Conservation (phyloP, 2,888 invertebrate genomes). For the Euphydryas editha region DNA sequence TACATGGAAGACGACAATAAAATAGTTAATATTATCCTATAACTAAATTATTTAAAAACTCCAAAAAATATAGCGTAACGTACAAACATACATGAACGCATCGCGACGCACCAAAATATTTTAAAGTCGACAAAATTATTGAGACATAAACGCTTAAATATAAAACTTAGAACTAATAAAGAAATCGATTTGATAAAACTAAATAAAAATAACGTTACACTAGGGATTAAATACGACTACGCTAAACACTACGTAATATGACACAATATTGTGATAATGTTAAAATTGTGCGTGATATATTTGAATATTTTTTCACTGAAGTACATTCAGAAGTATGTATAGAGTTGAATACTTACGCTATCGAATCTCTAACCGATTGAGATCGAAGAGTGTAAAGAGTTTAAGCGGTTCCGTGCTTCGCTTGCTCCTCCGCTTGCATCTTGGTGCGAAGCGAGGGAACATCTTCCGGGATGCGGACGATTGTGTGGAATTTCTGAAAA, state of each 20-base stretch:
- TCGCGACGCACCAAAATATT: constrained; percentile 68
- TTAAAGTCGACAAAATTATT: constrained; percentile 53
- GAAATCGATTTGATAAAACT: constrained; percentile 24
- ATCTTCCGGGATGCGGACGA: constrained; percentile 94
- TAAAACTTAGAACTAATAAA: constrained; percentile 19
- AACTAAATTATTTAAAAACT: constrained; percentile 29
- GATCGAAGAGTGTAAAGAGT: constrained; percentile 38
- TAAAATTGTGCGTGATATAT: constrained; percentile 56
- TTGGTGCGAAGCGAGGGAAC: constrained; percentile 90
- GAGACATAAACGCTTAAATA: constrained; percentile 40
- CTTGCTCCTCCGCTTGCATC: constrained; percentile 86
- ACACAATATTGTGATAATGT: constrained; percentile 41
- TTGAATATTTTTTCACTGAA: constrained; percentile 43
- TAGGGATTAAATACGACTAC: constrained; percentile 24
- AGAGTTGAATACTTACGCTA: constrained; percentile 20
- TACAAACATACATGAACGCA: constrained; percentile 78
- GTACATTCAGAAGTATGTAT: constrained; percentile 17
- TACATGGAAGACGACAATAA: constrained; percentile 70
- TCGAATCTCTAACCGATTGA: constrained; percentile 42
- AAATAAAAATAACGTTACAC: constrained; percentile 32
- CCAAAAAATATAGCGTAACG: constrained; percentile 63
- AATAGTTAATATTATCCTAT: constrained; percentile 40
- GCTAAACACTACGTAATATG: constrained; percentile 27
- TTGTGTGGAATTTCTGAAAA: constrained; percentile 91
- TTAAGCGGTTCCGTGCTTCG: constrained; percentile 66